Evolutionary conservation across 2,888 invertebrate species (phyloP).

Genomic region (Euplagia quadripunctaria): DNA sequence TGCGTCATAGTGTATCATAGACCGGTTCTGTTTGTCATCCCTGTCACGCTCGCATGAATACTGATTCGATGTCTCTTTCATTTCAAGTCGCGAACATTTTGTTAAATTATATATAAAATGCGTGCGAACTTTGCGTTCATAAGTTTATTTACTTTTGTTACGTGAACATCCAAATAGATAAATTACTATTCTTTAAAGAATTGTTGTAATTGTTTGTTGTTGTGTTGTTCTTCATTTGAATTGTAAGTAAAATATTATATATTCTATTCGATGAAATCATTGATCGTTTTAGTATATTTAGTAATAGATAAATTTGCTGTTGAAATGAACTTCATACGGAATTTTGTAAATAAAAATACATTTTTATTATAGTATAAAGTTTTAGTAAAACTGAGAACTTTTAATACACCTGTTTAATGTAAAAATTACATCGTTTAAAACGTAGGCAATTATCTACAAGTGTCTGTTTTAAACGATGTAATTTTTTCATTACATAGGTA

Average conservation of each 20-base stretch:
- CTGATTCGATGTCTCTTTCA: slow-evolving; percentile 25
- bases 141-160: slow-evolving; percentile 27
- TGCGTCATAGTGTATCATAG: background rate
- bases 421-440: too few species aligned
- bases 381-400: too few species aligned
- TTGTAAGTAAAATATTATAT: background rate
- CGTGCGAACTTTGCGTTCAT: slow-evolving; percentile 26
- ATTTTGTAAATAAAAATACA: background rate
- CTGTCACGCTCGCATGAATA: slow-evolving; percentile 1
- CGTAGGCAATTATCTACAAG: too few species aligned
- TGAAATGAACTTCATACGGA: too few species aligned
- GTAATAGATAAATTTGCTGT: background rate
- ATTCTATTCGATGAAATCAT: background rate
- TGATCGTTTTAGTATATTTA: background rate
- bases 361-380: too few species aligned
- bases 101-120: slow-evolving; percentile 39
- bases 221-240: background rate
- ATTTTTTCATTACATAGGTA: too few species aligned
- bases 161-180: slow-evolving; percentile 21
- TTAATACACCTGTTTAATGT: too few species aligned
- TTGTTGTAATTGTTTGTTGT: background rate
- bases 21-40: slow-evolving; percentile 18
- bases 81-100: slow-evolving; percentile 6
- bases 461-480: too few species aligned
- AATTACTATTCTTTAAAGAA: background rate